These are phyloP conservation scores for Sebastes oblongus DNA, from an alignment of 2,797 vertebrate genomes.

Conservation along the genomic window DNA sequence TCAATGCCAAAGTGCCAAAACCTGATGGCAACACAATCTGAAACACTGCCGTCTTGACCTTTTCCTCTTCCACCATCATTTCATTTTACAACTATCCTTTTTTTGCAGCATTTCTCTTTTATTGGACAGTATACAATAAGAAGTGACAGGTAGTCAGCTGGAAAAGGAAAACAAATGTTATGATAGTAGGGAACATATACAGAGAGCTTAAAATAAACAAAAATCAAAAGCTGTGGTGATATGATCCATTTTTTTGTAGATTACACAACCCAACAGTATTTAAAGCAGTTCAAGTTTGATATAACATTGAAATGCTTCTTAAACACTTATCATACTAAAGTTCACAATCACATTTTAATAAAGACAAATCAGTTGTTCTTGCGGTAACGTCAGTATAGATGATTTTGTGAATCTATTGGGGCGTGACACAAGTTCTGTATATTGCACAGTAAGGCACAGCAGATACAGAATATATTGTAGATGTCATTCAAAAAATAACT, in stretches of 20 bases:
- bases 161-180: background rate
- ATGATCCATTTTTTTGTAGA: background rate
- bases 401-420: background rate
- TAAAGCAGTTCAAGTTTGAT: background rate
- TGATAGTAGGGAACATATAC: background rate
- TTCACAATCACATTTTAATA: background rate
- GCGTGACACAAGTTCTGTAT: background rate
- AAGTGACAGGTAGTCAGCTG: constrained; percentile 4
- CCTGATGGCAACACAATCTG: constrained; percentile 32
- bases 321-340: background rate
- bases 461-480: background rate
- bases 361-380: background rate
- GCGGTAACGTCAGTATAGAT: background rate
- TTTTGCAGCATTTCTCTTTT: constrained; percentile 35
- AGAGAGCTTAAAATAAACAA: background rate
- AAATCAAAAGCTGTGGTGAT: background rate
- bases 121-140: constrained; percentile 25
- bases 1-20: constrained; percentile 31
- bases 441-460: background rate
- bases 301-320: background rate
- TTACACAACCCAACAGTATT: background rate
- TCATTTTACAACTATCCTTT: constrained; percentile 11
- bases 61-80: constrained; percentile 2
- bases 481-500: background rate
- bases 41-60: constrained; percentile 22